Percentiles rank a stretch among this genome's conserved stretches.
phyloP scores from a whole-genome alignment of 2,797 vertebrate species.

The Bufotes viridis region DNA sequence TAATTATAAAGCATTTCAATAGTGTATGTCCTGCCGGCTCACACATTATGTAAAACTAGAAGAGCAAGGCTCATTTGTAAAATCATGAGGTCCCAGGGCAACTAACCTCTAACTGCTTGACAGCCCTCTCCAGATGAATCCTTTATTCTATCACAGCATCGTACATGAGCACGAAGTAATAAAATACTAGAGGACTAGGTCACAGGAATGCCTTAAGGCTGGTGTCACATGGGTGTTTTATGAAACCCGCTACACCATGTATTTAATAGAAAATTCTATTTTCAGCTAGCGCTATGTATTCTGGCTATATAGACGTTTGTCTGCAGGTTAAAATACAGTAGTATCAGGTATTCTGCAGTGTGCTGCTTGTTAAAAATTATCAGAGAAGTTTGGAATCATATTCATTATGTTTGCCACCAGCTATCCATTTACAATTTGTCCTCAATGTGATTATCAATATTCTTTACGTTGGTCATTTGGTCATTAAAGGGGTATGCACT shows the following conservation, averaged over 20 bases:
- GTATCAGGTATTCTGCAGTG: background rate
- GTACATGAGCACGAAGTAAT: constrained; percentile 6
- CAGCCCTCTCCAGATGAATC: background rate
- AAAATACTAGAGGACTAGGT: constrained; percentile 3
- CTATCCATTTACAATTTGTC: background rate
- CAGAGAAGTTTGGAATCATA: background rate
- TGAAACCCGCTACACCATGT: background rate
- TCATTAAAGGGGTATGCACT: background rate
- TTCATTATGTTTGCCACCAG: background rate
- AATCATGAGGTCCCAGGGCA: background rate
- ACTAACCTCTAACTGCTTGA: background rate
- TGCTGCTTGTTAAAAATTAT: background rate
- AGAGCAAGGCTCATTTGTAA: constrained; percentile 13
- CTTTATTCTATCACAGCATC: background rate
- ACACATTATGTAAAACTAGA: background rate
- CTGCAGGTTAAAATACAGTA: background rate
- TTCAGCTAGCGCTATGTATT: background rate
- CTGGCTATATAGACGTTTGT: background rate
- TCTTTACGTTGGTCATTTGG: background rate
- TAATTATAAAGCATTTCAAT: background rate
- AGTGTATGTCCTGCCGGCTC: background rate
- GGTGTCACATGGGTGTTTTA: background rate
- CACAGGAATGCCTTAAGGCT: background rate
- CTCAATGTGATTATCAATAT: background rate
- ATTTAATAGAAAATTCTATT: background rate